These are phyloP conservation scores for Aegotheles bennettii DNA, from an alignment of 2,113 vertebrate species.

Conservation along the genomic window DNA sequence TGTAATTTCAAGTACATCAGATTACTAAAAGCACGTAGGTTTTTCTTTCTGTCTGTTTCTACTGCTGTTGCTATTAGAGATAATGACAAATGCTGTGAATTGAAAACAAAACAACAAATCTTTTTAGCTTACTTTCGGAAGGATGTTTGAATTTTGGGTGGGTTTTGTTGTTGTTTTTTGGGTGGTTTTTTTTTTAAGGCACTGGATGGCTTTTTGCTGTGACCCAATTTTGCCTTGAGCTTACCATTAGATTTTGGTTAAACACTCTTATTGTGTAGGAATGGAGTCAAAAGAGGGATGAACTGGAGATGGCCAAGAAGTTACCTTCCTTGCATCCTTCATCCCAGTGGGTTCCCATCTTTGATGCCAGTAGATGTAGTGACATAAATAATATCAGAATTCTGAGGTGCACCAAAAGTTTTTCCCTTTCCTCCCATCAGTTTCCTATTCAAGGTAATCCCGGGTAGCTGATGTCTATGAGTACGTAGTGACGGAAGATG, in stretches of 20 bases:
- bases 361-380: neutral
- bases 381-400: neutral
- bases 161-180: neutral
- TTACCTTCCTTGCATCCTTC: neutral
- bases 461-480: neutral
- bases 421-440: neutral
- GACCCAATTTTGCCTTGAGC: neutral
- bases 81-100: neutral
- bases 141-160: neutral
- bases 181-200: neutral
- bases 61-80: neutral
- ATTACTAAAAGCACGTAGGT: neutral
- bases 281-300: neutral
- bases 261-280: neutral
- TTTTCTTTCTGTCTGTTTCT: neutral
- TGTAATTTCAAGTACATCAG: neutral
- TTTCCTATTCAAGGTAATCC: neutral
- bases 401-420: neutral
- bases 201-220: neutral
- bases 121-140: neutral
- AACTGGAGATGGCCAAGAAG: neutral
- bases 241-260: neutral
- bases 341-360: neutral
- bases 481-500: neutral
- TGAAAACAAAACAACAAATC: neutral